Base-by-base conservation (phyloP, 2,888 invertebrate species). In the Philereme transversata region DNA sequence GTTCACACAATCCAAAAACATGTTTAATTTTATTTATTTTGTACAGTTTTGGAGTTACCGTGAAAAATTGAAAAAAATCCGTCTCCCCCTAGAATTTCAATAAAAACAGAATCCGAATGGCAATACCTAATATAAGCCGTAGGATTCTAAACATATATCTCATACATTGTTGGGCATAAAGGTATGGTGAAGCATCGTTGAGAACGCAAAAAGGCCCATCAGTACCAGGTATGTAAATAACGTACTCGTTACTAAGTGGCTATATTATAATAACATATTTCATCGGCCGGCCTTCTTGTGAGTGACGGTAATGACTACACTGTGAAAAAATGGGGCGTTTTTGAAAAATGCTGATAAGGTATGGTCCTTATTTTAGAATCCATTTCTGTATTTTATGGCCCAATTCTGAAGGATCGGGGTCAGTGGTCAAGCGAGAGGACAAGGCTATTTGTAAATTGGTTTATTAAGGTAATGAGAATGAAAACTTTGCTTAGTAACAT, bases 181-280 rank as follows among this genome's bases (percentile, higher is more conserved):
- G 11, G 48, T 44, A 53, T 52, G 49, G 10, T 54, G 44, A 58
- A 58, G 54, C 48, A 47, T 48, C 55, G 47, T 62, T 53, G 49
- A 53, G 56, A 55, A 55, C 40, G 52, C 40, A 55, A 59, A 62
- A 58, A 62, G 43, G 43, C 51, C 56, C 63, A 63, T 63, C 58
- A 56, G 51, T 36, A 41, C 45, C 55, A 56, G 58, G 61, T 67
- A 67, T 67, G 66, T 62, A 67, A 67, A 76, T 69, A 60, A 35
- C 49, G 50, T 41, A 40, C 58, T 56, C 59, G 59, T 49, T 56
- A 59, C 56, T 49, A 75, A 83, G 77, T 76, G 78, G 75, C 70
- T 71, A 73, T 76, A 84, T 84, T 85, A 83, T 81, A 78, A 81
- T 83, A 86, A 83, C 80, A 80, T 82, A 80, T 83, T 83, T 83